Percentiles rank a stretch among this genome's conserved stretches.
These are phyloP conservation scores for Dynastes hyllus DNA, from an alignment of 2,888 invertebrate genomes.

Conservation along the genomic window DNA sequence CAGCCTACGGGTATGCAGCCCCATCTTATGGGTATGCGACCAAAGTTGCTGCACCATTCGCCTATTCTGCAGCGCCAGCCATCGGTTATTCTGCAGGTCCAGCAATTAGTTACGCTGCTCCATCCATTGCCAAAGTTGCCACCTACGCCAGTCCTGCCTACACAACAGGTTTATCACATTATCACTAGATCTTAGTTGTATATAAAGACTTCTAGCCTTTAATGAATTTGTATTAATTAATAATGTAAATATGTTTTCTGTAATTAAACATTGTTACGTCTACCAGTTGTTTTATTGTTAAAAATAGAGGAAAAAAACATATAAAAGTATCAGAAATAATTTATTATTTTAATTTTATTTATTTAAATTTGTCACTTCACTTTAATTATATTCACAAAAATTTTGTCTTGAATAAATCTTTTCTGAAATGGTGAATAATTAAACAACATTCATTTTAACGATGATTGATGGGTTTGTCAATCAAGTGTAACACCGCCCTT, in stretches of 20 bases:
- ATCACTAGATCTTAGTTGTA: conserved; percentile 43
- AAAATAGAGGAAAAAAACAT: too few species aligned
- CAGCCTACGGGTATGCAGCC: conserved; percentile 62
- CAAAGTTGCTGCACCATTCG: conserved; percentile 37
- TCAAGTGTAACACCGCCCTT: too few species aligned
- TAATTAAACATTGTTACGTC: conserved; percentile 6
- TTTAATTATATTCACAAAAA: too few species aligned
- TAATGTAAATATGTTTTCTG: conserved; percentile 26
- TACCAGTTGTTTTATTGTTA: background rate
- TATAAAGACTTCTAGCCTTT: conserved; percentile 3
- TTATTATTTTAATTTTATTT: too few species aligned
- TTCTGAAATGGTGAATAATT: too few species aligned
- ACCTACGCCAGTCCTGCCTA: conserved; percentile 55
- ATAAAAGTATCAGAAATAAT: too few species aligned
- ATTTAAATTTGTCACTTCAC: too few species aligned
- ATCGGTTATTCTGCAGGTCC: conserved; percentile 61
- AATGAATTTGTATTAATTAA: conserved; percentile 13
- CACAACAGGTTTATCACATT: conserved; percentile 38
- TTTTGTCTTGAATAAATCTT: too few species aligned
- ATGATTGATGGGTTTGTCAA: too few species aligned
- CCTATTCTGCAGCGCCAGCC: conserved; percentile 61
- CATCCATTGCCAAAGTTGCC: conserved; percentile 51
- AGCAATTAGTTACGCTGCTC: conserved; percentile 60
- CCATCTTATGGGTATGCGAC: conserved; percentile 63
- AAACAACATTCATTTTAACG: too few species aligned